Base-by-base conservation (phyloP, 2,888 invertebrate genomes). In the Agonopterix heracliana region DNA sequence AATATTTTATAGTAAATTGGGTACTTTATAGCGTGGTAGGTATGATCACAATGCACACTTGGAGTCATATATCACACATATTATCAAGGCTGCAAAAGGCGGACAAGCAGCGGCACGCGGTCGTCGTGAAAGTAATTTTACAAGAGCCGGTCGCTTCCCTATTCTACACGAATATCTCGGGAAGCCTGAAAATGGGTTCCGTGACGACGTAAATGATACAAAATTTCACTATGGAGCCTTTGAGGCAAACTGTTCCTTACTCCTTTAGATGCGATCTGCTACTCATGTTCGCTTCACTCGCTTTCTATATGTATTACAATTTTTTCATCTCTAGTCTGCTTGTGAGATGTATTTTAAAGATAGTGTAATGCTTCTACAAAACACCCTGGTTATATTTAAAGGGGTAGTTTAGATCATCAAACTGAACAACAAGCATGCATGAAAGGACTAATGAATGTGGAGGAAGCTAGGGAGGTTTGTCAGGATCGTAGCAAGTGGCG, bases 51-150 rank as follows among this genome's bases (percentile, higher is more conserved):
- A 74, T 74, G 66, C 66, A 65, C 57, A 68, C 64, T 68, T 54
- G 59, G 54, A 56, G 66, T 68, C 56, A 79, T 81, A 74, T 77
- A 77, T 81, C 76, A 78, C 62, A 63, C 58, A 66, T 66, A 72
- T 69, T 76, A 76, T 78, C 66, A 66, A 63, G 60, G 60, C 54
- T 60, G 68, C 54, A 58, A 64, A 58, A 63, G 69, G 26, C 26
- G 26, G 26, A 26, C 64, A 62, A 59, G 60, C 55, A 56, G 49
- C 55, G 57, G 55, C 54, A 60, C 57, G 60, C 54, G 63, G 59
- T 61, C 62, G 61, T 60, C 59, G 51, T 57, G 57, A 66, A 77
- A 72, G 68, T 72, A 71, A 75, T 76, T 76, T 73, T 58, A 64
- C 55, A 63, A 63, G 63, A 63, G 57, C 61, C 63, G 56, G 49